These are phyloP conservation scores for Mormyrus proboscirostris DNA, from an alignment of 2,797 vertebrate genomes.

Conservation along the genomic window DNA sequence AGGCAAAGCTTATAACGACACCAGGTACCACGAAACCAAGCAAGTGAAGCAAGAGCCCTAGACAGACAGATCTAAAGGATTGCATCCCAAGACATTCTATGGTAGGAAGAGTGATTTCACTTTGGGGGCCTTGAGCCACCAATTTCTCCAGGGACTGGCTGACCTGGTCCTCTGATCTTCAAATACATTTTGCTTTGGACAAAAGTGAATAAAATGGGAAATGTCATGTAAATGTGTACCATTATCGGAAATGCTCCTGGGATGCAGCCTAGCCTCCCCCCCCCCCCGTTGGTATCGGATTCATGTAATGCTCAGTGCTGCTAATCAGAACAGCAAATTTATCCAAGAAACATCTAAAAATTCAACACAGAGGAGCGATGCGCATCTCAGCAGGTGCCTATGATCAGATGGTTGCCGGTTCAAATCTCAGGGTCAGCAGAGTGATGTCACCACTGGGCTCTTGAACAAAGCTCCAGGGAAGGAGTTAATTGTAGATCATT, in stretches of 20 bases:
- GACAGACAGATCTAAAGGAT: background rate
- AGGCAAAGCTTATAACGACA: background rate
- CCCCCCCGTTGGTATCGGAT: background rate
- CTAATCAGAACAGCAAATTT: background rate
- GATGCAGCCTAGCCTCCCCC: background rate
- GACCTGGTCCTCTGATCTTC: background rate
- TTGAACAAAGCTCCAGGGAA: background rate
- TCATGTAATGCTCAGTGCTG: background rate
- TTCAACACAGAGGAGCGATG: background rate
- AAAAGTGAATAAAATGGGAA: background rate
- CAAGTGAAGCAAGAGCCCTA: background rate
- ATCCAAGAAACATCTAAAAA: background rate
- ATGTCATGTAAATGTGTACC: background rate
- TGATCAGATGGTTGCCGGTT: background rate
- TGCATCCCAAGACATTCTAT: background rate
- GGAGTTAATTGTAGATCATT: background rate
- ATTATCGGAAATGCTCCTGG: background rate
- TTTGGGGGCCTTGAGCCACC: background rate
- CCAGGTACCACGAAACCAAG: background rate
- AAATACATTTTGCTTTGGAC: background rate
- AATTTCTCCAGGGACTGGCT: background rate
- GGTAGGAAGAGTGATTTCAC: background rate
- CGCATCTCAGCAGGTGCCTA: background rate
- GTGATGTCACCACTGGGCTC: background rate
- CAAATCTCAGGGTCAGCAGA: background rate